Evolutionary conservation across 2,113 vertebrate species (phyloP).

Genomic region (Isichthys henryi): DNA sequence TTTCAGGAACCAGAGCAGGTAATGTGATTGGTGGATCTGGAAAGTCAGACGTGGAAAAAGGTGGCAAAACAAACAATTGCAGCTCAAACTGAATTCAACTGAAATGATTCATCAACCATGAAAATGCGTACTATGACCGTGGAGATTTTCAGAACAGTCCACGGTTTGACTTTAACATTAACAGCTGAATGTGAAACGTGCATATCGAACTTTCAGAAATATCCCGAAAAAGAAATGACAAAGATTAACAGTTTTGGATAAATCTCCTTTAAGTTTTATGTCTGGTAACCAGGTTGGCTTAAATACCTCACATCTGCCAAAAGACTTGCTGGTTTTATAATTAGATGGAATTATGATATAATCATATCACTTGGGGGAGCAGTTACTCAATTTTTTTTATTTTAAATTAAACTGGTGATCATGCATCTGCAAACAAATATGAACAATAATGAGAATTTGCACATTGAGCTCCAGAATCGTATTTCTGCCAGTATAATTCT

Average conservation of each 20-base stretch:
- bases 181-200: neutral
- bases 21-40: constrained; percentile 15
- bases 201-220: neutral
- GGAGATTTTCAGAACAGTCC: neutral
- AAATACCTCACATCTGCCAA: neutral
- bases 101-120: neutral
- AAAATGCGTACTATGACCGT: neutral
- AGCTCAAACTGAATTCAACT: neutral
- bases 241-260: neutral
- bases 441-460: neutral
- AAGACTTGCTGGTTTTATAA: neutral
- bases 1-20: constrained; percentile 30
- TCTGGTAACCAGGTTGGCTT: neutral
- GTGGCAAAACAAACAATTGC: neutral
- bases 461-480: neutral
- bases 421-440: neutral
- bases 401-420: neutral
- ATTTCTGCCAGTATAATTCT: neutral
- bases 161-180: neutral
- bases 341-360: constrained; percentile 2
- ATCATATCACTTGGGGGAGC: neutral
- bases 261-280: neutral
- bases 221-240: neutral
- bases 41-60: neutral
- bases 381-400: neutral